Conservation (phyloP, 2,888 invertebrate species). For the Sarcophaga rosellei region DNA sequence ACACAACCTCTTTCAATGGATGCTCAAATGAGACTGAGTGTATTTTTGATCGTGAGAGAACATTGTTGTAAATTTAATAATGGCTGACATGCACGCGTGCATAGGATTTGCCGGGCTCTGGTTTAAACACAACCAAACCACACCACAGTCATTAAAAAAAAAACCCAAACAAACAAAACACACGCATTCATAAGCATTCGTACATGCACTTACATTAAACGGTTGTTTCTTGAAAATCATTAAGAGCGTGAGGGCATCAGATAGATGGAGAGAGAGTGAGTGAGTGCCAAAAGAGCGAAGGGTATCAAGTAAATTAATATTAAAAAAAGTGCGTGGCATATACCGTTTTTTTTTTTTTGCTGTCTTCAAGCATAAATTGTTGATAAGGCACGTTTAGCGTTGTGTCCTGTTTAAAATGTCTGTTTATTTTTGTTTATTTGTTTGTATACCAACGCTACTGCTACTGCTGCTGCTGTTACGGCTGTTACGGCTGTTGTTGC, state of each 20-base stretch:
- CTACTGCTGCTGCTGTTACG: slow-evolving; percentile 39
- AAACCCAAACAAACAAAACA: too few species aligned
- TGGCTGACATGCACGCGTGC: too few species aligned
- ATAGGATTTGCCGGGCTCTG: too few species aligned
- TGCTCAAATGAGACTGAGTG: too few species aligned
- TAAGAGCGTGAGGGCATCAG: neutral
- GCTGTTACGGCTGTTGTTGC: slow-evolving; percentile 17
- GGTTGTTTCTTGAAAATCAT: too few species aligned
- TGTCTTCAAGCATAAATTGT: slow-evolving; percentile 20
- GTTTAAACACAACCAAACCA: slow-evolving; percentile 13
- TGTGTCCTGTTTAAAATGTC: slow-evolving; percentile 48
- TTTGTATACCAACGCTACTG: slow-evolving; percentile 9
- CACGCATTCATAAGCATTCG: too few species aligned
- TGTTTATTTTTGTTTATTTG: slow-evolving; percentile 33
- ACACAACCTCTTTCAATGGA: too few species aligned
- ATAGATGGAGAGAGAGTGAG: too few species aligned
- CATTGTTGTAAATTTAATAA: too few species aligned
- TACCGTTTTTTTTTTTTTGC: slow-evolving; percentile 28
- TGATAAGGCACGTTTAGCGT: slow-evolving; percentile 65
- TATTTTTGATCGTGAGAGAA: too few species aligned
- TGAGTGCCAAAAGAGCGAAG: neutral
- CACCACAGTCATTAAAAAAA: neutral
- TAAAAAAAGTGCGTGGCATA: slow-evolving; percentile 54
- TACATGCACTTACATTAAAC: too few species aligned
- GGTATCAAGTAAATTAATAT: slow-evolving; percentile 37